phyloP scores from a whole-genome alignment of 2,113 vertebrate species.

The Scalopus aquaticus region DNA sequence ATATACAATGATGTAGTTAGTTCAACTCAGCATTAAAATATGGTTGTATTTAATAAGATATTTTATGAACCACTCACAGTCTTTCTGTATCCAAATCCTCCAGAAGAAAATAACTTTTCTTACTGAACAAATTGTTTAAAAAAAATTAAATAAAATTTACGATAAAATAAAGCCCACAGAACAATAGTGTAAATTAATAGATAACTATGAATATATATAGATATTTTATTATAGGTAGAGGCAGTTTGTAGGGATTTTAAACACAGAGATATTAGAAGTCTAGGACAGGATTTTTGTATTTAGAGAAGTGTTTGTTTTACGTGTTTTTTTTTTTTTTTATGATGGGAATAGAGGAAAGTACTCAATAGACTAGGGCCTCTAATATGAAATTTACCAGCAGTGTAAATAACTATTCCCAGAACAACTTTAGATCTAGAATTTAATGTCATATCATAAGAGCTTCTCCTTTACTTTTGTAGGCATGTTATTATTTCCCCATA shows the following conservation, averaged over 20 bases:
- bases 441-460: slow-evolving; percentile 86
- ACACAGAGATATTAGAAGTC: slow-evolving; percentile 69
- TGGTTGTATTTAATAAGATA: slow-evolving; percentile 46
- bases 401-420: slow-evolving; percentile 90
- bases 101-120: slow-evolving; percentile 1
- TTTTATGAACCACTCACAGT: slow-evolving; percentile 50
- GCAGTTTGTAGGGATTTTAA: slow-evolving; percentile 66
- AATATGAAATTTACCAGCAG: slow-evolving; percentile 88
- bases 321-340: slow-evolving; percentile 49
- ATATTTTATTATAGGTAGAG: slow-evolving; percentile 59
- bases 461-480: slow-evolving; percentile 74
- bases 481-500: slow-evolving; percentile 82
- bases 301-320: slow-evolving; percentile 73
- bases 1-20: background rate
- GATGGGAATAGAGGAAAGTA: slow-evolving; percentile 74
- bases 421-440: slow-evolving; percentile 87
- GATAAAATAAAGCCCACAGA: slow-evolving; percentile 48
- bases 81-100: background rate
- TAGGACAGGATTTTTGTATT: slow-evolving; percentile 73
- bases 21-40: slow-evolving; percentile 24
- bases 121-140: slow-evolving; percentile 3
- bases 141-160: background rate
- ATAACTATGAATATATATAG: slow-evolving; percentile 27
- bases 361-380: slow-evolving; percentile 84
- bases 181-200: slow-evolving; percentile 40